Base-by-base conservation (phyloP, 2,113 vertebrate species). In the Garra rufa region DNA sequence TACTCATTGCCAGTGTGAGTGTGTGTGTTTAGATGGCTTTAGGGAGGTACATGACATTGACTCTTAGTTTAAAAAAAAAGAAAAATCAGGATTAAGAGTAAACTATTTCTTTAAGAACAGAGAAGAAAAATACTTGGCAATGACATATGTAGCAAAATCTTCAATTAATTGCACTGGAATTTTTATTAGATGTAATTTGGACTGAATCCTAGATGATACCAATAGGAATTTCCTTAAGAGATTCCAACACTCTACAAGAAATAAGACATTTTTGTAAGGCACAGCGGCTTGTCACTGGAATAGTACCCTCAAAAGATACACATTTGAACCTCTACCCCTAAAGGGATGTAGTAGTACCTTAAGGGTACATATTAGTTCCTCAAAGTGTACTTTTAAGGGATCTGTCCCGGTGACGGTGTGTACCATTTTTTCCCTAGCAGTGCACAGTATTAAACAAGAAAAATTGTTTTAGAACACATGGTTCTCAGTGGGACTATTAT, bases 1-100 rank as follows among this genome's bases (percentile, higher is more conserved):
- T 79, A 79, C 61, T 85, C 83, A 84, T 55, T 70, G 83, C 34
- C 59, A 30, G 55, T 10, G 26, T 13, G 55, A 0, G 26, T 28
- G 13, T 59, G 11, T 77, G 76, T 77, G 41, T 80, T 59, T 46
- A 24, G 9, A 19, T 61, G 24, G 19, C 74, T 76, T 55, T 38
- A 76, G 17, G 44, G 44, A 76, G 46, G 9, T 30, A 21, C 73
- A 76, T 52, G 75, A 57, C 30, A 77, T 55, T 77, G 75, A 41
- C 50, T 77, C 13, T 57, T 9, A 75, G 13, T 46, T 14, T 10
- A 38, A 15, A 77, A 41, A 57, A 6, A 28, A 11, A 50, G 15
- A 5, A 50, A 17, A 50, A 48, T 50, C 10, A 4, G 2, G 19
- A 76, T 24, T 41, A 30, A 30, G 24, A 28, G 13, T 17, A 52